phyloP scores from a whole-genome alignment of 2,797 vertebrate species.

The Acanthurus tractus region DNA sequence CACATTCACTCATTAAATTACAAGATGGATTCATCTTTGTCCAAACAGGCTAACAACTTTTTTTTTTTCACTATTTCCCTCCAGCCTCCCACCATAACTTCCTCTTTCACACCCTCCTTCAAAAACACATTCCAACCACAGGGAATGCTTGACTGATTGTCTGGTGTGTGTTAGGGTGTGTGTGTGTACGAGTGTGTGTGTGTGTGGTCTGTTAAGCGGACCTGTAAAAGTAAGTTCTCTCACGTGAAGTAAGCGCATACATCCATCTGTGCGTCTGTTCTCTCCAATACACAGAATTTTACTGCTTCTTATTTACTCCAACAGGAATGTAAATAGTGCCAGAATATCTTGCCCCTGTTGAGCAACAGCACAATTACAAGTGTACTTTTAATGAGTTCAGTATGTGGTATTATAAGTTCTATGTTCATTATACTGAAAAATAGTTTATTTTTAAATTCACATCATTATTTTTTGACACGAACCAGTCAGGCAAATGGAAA shows the following conservation, averaged over 20 bases:
- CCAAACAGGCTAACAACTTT: background rate
- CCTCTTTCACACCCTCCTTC: constrained; percentile 62
- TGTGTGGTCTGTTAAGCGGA: constrained; percentile 72
- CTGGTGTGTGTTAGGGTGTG: constrained; percentile 42
- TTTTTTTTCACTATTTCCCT: constrained; percentile 22
- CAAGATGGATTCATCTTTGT: background rate
- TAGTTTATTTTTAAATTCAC: background rate
- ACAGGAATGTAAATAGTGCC: background rate
- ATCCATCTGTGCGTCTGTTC: constrained; percentile 51
- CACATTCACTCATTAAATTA: background rate
- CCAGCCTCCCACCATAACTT: constrained; percentile 44
- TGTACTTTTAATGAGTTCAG: constrained; percentile 17
- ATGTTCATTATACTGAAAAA: background rate
- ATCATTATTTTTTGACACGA: constrained; percentile 10
- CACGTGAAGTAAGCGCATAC: constrained; percentile 51
- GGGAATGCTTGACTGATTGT: constrained; percentile 69
- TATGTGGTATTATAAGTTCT: constrained; percentile 9
- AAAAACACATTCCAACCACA: constrained; percentile 75
- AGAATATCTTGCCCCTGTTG: background rate
- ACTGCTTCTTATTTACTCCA: constrained; percentile 20
- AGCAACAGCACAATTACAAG: constrained; percentile 13
- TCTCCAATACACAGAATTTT: constrained; percentile 14
- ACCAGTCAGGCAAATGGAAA: background rate
- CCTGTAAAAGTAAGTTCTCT: constrained; percentile 61
- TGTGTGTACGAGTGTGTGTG: constrained; percentile 56